Conservation (phyloP, 2,113 vertebrate species). For the Mormoops blainvillei region DNA sequence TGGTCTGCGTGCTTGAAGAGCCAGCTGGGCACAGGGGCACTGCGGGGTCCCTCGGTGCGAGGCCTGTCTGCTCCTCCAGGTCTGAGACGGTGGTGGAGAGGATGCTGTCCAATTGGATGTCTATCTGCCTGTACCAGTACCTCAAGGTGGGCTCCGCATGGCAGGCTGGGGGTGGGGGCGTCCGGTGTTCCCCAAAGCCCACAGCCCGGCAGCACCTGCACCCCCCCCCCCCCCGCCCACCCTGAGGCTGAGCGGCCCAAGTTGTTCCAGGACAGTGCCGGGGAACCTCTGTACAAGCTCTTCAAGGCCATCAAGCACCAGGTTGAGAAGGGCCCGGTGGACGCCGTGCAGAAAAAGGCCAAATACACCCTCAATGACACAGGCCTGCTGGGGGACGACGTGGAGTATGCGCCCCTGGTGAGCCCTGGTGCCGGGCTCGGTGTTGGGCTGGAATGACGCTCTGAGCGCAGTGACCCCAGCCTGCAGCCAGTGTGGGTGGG, state of each 20-base stretch:
- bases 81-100: constrained; percentile 98
- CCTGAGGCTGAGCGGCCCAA: background rate
- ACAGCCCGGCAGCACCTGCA: background rate
- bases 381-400: constrained; percentile 93
- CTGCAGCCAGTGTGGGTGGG: rapidly evolving
- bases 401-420: constrained; percentile 92
- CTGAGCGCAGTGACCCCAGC: rapidly evolving
- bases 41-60: rapidly evolving
- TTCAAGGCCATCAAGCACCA: constrained; percentile 98
- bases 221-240: too few species aligned
- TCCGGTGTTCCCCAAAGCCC: rapidly evolving
- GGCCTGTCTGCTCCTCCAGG: constrained; percentile 70
- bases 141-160: constrained; percentile 84
- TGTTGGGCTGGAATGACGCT: background rate
- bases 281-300: constrained; percentile 95
- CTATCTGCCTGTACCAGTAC: constrained; percentile 98
- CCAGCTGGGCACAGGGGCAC: background rate
- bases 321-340: constrained; percentile 96
- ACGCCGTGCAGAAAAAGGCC: constrained; percentile 94
- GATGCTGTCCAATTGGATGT: constrained; percentile 99
- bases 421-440: constrained; percentile 32
- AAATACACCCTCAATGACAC: constrained; percentile 98
- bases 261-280: constrained; percentile 88
- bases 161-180: background rate
- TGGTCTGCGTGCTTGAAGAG: background rate